Conservation (phyloP, 64 coral and sea anemone genomes). For the Platygyra sinensis region DNA sequence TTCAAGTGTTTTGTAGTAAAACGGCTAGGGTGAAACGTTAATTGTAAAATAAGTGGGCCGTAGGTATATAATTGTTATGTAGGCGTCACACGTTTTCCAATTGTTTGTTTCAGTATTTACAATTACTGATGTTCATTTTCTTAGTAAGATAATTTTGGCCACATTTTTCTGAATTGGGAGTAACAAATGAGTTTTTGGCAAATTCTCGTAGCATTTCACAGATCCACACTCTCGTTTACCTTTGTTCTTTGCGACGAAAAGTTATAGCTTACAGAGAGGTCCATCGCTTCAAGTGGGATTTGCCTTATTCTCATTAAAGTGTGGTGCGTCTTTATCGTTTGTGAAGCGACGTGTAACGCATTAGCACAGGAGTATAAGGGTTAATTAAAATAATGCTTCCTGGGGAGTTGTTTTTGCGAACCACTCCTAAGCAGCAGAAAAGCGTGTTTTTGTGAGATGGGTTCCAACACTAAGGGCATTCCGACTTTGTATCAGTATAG, state of each 20-base stretch:
- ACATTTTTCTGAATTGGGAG: too few relatives aligned
- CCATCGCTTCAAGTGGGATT: too few relatives aligned
- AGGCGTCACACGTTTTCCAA: not conserved
- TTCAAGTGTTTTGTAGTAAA: conserved; percentile 7
- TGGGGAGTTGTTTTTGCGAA: not conserved
- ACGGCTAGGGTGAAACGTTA: not conserved
- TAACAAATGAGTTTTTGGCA: too few relatives aligned
- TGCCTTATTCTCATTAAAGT: too few relatives aligned
- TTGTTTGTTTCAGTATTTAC: not conserved
- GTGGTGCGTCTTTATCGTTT: too few relatives aligned
- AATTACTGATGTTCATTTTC: not conserved
- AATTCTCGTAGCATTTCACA: not conserved
- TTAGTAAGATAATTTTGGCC: not conserved
- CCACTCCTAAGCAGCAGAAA: not conserved
- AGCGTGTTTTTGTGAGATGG: not conserved
- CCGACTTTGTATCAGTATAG: not conserved
- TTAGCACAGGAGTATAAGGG: too few relatives aligned
- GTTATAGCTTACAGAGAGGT: too few relatives aligned
- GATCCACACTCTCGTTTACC: not conserved
- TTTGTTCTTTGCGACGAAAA: too few relatives aligned
- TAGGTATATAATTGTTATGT: conserved; percentile 10
- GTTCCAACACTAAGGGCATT: not conserved
- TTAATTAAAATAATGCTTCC: too few relatives aligned
- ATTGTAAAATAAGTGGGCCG: conserved; percentile 22
- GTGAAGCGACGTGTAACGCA: too few relatives aligned